A percentile compares a stretch with the other conserved stretches of the same genome.
phyloP scores from a whole-genome alignment of 2,797 vertebrate genomes.

The Hyperoplus immaculatus region DNA sequence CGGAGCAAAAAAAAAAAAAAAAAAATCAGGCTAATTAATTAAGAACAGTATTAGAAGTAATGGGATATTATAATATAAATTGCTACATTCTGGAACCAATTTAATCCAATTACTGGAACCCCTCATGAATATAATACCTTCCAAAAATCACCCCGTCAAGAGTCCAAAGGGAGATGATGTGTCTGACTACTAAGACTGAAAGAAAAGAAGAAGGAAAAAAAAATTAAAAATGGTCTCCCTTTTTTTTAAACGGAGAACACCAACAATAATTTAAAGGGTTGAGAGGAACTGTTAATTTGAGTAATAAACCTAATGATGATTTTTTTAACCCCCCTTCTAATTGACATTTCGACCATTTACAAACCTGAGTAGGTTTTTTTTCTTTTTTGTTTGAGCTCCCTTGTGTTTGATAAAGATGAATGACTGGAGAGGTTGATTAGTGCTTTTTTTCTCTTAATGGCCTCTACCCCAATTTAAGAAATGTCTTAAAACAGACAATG shows the following conservation, averaged over 20 bases:
- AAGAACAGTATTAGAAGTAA: slow-evolving; percentile 92
- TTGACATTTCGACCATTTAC: slow-evolving; percentile 88
- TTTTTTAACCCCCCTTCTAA: slow-evolving; percentile 74
- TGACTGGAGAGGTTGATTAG: slow-evolving; percentile 72
- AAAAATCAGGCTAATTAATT: slow-evolving; percentile 89
- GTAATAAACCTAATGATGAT: slow-evolving; percentile 87
- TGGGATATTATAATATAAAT: slow-evolving; percentile 93
- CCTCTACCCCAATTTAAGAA: slow-evolving; percentile 68
- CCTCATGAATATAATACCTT: slow-evolving; percentile 91
- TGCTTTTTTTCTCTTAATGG: slow-evolving; percentile 76
- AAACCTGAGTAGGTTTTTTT: slow-evolving; percentile 84
- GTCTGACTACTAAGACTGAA: slow-evolving; percentile 83
- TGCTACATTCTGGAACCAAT: slow-evolving; percentile 93
- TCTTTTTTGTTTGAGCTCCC: slow-evolving; percentile 80
- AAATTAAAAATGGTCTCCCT: slow-evolving; percentile 73
- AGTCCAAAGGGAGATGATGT: slow-evolving; percentile 89
- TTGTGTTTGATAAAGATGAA: slow-evolving; percentile 79
- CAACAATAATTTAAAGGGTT: slow-evolving; percentile 81
- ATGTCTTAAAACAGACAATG: slow-evolving; percentile 77
- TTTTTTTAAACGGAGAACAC: slow-evolving; percentile 74
- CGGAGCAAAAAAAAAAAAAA: slow-evolving; percentile 75
- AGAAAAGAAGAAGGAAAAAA: slow-evolving; percentile 58
- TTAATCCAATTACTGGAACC: slow-evolving; percentile 93
- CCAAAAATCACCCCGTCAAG: slow-evolving; percentile 88
- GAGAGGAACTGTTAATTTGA: slow-evolving; percentile 83